Base-by-base conservation (phyloP, 2,888 invertebrate species). In the Melanargia galathea region DNA sequence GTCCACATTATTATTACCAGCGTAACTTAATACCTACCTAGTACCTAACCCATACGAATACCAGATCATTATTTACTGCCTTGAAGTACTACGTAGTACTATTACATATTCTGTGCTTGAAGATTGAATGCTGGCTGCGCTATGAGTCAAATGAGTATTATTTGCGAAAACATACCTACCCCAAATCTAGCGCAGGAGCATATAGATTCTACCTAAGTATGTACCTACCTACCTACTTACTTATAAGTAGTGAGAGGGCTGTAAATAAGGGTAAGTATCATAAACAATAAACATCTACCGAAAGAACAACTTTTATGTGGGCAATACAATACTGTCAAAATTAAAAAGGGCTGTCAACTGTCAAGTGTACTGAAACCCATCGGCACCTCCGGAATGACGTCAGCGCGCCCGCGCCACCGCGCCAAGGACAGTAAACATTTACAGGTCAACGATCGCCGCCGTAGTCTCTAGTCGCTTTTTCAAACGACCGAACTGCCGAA, bases 341-440 rank as follows among this genome's bases (percentile, higher is more conserved):
- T n/a, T 8, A 33, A n/a, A 20, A 52, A 52, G 35, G 51, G 40
- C 52, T 30, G n/a, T n/a, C n/a, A n/a, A n/a, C n/a, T n/a, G n/a
- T 60, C 26, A n/a, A 22, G 20, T 30, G 40, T 46, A 46, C 78
- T 88, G 88, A 90, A 90, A 89, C 90, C 90, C 89, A 86, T 82
- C 78, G 87, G 90, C 84, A 86, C 90, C 90, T 89, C 89, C 80
- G 75, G 75, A 75, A 65, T 90, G 88, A 90, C 90, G 90, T 89
- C 89, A 90, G 75, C 81, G 71, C 65, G 69, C 76, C 71, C 70
- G 67, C 73, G 65, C 72, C 79, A 79, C 82, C 78, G 75, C 80
- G 79, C 80, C 90, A 90, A 90, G 90, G 90, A 90, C 90, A 75
- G 87, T 87, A 90, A 90, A 90, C 90, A 90, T 86, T 78, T 85